Evolutionary conservation across 2,888 invertebrate genomes (phyloP).

Genomic region (Pemphredon lugubris): DNA sequence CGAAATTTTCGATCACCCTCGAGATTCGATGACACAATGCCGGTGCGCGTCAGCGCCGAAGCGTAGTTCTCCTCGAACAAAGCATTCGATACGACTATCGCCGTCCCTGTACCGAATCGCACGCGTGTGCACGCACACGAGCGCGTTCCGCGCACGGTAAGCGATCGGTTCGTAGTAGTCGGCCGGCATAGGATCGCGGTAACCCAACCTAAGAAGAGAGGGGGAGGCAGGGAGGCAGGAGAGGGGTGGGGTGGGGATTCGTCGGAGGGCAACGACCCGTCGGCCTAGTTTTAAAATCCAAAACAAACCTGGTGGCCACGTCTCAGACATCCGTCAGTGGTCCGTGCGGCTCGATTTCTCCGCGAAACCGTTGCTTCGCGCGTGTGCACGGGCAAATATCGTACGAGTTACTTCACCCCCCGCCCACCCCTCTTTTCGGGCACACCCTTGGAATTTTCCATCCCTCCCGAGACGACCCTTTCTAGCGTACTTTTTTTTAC

Average conservation of each 20-base stretch:
- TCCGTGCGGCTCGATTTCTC: slow-evolving; percentile 11
- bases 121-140: slow-evolving; percentile 9
- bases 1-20: too few species aligned
- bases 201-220: slow-evolving; percentile 33
- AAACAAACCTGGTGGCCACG: slow-evolving; percentile 71
- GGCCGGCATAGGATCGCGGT: slow-evolving; percentile 55
- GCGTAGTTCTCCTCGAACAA: too few species aligned
- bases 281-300: slow-evolving; percentile 78
- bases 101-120: slow-evolving; percentile 16
- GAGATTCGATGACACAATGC: too few species aligned
- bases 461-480: slow-evolving; percentile 23
- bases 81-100: background rate
- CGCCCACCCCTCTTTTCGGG: background rate
- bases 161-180: slow-evolving; percentile 44
- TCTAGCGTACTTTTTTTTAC: slow-evolving; percentile 63
- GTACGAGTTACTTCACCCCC: slow-evolving; percentile 4
- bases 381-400: slow-evolving; percentile 10
- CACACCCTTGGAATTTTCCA: background rate
- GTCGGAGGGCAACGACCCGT: slow-evolving; percentile 69
- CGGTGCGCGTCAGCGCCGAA: too few species aligned
- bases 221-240: background rate
- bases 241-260: slow-evolving; percentile 22
- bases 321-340: slow-evolving; percentile 43
- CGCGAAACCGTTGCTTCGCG: background rate
- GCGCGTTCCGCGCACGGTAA: slow-evolving; percentile 46